Base-by-base conservation (phyloP, 64 coral and sea anemone species). In the Montipora capricornis region DNA sequence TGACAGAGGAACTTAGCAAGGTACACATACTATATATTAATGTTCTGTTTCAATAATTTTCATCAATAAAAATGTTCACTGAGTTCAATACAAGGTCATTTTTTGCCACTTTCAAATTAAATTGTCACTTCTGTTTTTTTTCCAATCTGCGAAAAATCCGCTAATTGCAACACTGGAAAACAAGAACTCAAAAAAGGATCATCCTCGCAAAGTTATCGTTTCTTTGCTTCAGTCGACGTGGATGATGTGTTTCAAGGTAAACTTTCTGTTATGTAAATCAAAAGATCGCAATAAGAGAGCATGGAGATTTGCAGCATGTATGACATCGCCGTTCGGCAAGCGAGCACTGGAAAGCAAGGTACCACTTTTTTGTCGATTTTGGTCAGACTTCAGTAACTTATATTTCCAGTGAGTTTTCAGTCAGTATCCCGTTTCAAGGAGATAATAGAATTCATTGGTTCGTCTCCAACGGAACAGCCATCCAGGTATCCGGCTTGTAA, bases 351-450 rank as follows among this genome's bases (percentile, higher is more conserved):
- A 86, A 86, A n/a, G 48, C 13, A 86, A 86, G 64, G 82, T 86
- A 86, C 62, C 82, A 57, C 7, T 16, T 82, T 58, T 79, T 24
- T 82, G 80, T 64, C 55, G 47, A 71, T 71, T 86, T 69, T 86
- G 62, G 82, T 86, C 66, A 71, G 82, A n/a, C 82, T 49, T 86
- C 44, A 71, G 62, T 86, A 49, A 86, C 82, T 86, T 86, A 73
- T 64, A 45, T 71, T 73, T 84, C 44, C 66, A 86, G 82, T 86
- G 82, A 86, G 44, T 78, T 78, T 78, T 71, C 82, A 86, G 17
- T 86, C 44, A 84, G 52, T 81, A 60, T 37, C 80, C 52, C n/a
- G 80, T 82, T 82, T 64, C 55, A 86, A 86, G 82, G 66, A 86
- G 62, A 86, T 64, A 86, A 86, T 86, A 22, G 11, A 57, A 26